Conservation (phyloP, 2,113 vertebrate genomes). For the Colaptes auratus region DNA sequence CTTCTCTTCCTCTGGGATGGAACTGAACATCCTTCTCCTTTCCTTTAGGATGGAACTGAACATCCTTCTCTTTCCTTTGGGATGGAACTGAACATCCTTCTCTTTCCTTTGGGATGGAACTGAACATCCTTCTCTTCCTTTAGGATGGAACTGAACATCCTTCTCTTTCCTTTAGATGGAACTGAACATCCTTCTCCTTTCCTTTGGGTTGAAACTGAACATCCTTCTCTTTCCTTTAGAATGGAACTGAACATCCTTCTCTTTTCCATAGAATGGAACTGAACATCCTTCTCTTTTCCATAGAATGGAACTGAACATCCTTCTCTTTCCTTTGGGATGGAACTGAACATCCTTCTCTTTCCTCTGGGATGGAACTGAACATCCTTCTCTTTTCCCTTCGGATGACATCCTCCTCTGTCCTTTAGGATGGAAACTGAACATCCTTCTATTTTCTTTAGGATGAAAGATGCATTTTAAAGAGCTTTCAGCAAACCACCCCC, state of each 20-base stretch:
- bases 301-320: background rate
- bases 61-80: no score
- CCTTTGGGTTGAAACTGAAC: background rate
- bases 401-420: background rate
- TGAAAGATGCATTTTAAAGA: background rate
- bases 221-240: background rate
- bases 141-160: background rate
- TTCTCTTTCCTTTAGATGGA: background rate
- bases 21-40: no score
- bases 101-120: no score
- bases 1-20: no score
- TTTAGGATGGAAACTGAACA: background rate
- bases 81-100: no score
- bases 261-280: background rate
- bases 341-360: background rate
- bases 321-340: background rate
- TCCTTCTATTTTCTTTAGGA: background rate
- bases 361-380: background rate
- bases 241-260: background rate
- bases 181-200: background rate
- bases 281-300: background rate
- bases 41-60: no score
- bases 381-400: background rate
- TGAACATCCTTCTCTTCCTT: background rate
- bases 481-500: background rate